Percentiles rank a stretch among this genome's conserved stretches.
Conservation (phyloP, 2,888 invertebrate species). For the Dexiosoma caninum region DNA sequence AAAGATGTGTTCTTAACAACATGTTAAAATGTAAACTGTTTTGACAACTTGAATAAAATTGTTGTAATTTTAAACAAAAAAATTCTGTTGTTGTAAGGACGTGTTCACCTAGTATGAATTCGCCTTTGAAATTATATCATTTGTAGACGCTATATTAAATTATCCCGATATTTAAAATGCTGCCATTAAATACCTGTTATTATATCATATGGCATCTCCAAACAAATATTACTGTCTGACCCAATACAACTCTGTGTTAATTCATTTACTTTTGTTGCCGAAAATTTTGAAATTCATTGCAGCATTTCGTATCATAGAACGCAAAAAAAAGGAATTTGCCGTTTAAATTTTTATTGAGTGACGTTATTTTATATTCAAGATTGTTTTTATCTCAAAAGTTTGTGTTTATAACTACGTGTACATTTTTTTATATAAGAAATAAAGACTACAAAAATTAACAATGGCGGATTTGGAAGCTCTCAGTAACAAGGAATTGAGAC, state of each 20-base stretch:
- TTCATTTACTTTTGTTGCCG: conserved; percentile 50
- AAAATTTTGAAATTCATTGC: conserved; percentile 60
- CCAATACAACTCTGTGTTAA: conserved; percentile 51
- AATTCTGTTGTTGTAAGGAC: too few relatives aligned
- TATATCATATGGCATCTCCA: not conserved
- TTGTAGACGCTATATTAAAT: too few relatives aligned
- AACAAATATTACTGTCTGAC: not conserved
- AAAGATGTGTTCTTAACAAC: too few relatives aligned
- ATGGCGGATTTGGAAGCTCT: conserved; percentile 71
- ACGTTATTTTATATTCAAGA: conserved; percentile 34
- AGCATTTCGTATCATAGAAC: conserved; percentile 18
- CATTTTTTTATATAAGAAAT: not conserved
- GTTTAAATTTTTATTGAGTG: conserved; percentile 1
- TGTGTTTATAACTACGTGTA: not conserved
- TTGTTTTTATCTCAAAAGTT: not conserved
- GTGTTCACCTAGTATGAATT: too few relatives aligned
- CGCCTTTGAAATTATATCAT: too few relatives aligned
- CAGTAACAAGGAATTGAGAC: conserved; percentile 72
- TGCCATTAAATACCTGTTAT: too few relatives aligned
- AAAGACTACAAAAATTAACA: conserved; percentile 20
- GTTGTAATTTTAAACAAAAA: too few relatives aligned
- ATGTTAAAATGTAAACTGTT: too few relatives aligned
- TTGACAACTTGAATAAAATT: too few relatives aligned
- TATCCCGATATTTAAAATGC: too few relatives aligned
- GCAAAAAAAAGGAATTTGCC: conserved; percentile 19